Evolutionary conservation across 1,140 invertebrate genomes (phyloP), one percentile per base, ranked within the genome.

Genomic region (Tribolium madens): DNA sequence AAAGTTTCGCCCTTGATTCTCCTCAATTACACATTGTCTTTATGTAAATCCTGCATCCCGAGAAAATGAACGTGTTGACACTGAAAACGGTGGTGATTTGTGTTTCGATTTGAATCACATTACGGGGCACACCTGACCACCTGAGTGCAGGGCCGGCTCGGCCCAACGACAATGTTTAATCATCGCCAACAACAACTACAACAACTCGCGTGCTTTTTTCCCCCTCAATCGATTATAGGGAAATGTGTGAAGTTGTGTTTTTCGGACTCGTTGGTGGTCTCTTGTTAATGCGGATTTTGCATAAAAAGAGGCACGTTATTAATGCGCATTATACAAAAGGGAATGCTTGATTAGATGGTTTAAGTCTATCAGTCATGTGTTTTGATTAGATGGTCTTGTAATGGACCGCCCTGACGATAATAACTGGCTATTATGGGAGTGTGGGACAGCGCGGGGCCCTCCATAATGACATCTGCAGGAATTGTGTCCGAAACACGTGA

Each of bases 361-460:
- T 14, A 14, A 64, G 57, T 64, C 57, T 33, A 33, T 64, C 57
- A 64, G 57, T 64, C 57, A 64, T 64, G 57, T 64, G 57, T 64
- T 64, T 72, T 52, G 70, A 72, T 72, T 72, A 72, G 70, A 72
- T 21, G 70, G 15, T 72, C 18, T 50, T 26, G 47, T 72, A 72
- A 72, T 72, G 46, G 70, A 72, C 70, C 70, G 70, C 70, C 70
- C 46, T 52, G 70, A 72, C 46, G 70, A 72, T 72, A 72, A 72
- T 72, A 13, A 72, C 70, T 31, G 70, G 46, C 46, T 52, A 72
- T 52, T 72, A 48, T 52, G 18, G 47, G 13, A n/a, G 57, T 64
- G 26, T 9, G 26, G 12, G 21, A 14, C 9, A 21, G 52, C 52
- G n/a, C 17, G 12, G 31, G 9, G 1, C n/a, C 7, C 31, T 12